A percentile compares a stretch with the other conserved stretches of the same genome.
Evolutionary conservation across 2,797 vertebrate species (phyloP).

Genomic region (Menidia menidia): DNA sequence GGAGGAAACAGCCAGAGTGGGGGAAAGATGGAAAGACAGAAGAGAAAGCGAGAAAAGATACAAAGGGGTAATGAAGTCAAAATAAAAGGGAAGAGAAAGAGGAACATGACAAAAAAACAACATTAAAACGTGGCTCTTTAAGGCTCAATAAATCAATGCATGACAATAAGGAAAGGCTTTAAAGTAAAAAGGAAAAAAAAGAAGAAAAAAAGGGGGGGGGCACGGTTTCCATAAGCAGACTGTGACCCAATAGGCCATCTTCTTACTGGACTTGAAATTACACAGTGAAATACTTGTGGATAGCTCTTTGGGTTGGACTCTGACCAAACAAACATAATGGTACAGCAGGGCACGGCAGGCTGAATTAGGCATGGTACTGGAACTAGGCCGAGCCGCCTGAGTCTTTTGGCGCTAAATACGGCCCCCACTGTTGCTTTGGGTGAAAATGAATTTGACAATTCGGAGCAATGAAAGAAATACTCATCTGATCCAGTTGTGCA

Average conservation of each 20-base stretch:
- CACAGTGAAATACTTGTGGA: constrained; percentile 13
- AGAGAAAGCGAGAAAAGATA: constrained; percentile 25
- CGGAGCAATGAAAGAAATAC: constrained; percentile 47
- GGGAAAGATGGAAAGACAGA: constrained; percentile 10
- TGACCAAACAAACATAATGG: constrained; percentile 16
- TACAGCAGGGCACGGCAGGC: constrained; percentile 29
- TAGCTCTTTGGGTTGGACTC: constrained; percentile 13
- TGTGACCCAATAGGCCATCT: constrained; percentile 12
- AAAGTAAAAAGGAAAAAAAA: background rate
- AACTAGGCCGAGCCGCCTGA: constrained; percentile 27
- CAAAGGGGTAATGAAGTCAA: constrained; percentile 44
- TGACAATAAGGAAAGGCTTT: constrained; percentile 25
- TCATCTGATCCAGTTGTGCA: constrained; percentile 29
- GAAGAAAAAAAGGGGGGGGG: background rate
- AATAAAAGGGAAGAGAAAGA: constrained; percentile 54
- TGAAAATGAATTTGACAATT: constrained; percentile 31
- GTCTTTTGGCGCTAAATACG: constrained; percentile 26
- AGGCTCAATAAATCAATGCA: background rate
- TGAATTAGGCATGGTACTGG: constrained; percentile 21
- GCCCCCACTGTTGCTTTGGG: constrained; percentile 16
- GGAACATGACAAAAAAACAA: constrained; percentile 39
- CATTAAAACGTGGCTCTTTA: constrained; percentile 22
- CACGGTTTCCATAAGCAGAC: constrained; percentile 24
- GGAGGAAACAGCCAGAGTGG: background rate
- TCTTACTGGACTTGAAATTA: constrained; percentile 18